Evolutionary conservation across 2,888 invertebrate species (phyloP).

Genomic region (Eupithecia dodoneata): DNA sequence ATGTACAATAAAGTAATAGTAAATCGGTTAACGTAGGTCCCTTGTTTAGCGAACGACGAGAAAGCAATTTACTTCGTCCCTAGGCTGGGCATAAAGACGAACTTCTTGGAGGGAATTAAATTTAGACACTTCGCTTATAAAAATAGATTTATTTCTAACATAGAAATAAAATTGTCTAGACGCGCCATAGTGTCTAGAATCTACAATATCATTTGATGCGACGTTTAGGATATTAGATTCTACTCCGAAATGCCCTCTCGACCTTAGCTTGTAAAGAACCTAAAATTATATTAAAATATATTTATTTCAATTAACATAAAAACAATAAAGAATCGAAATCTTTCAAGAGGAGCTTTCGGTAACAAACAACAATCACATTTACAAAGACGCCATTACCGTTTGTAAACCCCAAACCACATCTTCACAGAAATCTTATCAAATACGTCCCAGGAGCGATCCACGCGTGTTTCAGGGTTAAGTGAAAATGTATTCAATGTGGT

Average conservation of each 20-base stretch:
- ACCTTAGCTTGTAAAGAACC: neutral
- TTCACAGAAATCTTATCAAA: neutral
- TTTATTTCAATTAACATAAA: neutral
- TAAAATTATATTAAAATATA: no score
- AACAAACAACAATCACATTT: neutral
- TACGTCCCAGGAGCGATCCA: neutral
- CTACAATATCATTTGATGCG: neutral
- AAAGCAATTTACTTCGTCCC: neutral
- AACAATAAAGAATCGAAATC: neutral
- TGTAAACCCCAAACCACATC: neutral
- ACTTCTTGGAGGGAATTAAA: neutral
- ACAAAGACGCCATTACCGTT: neutral
- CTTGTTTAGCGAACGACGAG: neutral
- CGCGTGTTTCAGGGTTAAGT: neutral
- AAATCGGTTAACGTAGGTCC: neutral
- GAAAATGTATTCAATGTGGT: constrained; percentile 7
- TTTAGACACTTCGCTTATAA: neutral
- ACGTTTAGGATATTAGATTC: neutral
- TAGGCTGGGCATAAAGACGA: neutral
- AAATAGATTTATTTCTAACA: no score
- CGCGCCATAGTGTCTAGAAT: no score
- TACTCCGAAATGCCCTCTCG: neutral
- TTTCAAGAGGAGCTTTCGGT: neutral
- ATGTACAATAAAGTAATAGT: neutral
- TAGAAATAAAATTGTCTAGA: no score